These are phyloP conservation scores for Condylura cristata DNA, from an alignment of 2,113 vertebrate species.

Conservation along the genomic window DNA sequence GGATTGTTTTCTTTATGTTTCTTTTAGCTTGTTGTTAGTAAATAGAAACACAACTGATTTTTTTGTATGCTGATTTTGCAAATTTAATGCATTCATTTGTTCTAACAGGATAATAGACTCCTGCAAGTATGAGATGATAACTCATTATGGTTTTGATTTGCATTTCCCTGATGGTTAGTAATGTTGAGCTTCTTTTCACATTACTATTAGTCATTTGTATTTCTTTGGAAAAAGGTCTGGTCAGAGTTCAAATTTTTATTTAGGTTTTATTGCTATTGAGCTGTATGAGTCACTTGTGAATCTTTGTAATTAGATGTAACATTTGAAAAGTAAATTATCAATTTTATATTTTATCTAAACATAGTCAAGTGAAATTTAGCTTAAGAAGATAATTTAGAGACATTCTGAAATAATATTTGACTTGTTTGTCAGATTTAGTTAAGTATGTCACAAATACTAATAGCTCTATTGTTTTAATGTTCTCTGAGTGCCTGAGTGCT, in stretches of 20 bases:
- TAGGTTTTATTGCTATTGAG: neutral
- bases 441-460: neutral
- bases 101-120: neutral
- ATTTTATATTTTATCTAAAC: neutral
- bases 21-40: neutral
- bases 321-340: slow-evolving; percentile 31
- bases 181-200: neutral
- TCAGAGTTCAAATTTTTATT: neutral
- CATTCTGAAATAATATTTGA: neutral
- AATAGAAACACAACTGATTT: neutral
- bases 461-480: neutral
- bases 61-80: neutral
- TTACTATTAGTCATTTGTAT: neutral
- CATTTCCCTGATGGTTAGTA: neutral
- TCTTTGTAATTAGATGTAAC: neutral
- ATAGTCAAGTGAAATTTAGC: neutral
- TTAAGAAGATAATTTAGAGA: neutral
- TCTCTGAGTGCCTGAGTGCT: neutral
- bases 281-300: neutral
- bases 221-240: neutral
- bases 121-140: neutral
- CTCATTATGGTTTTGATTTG: neutral
- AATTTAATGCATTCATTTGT: neutral
- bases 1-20: neutral
- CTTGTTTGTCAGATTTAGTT: too few species aligned